Base-by-base conservation (phyloP, 2,888 invertebrate species). In the Chaetoderma sp. region DNA sequence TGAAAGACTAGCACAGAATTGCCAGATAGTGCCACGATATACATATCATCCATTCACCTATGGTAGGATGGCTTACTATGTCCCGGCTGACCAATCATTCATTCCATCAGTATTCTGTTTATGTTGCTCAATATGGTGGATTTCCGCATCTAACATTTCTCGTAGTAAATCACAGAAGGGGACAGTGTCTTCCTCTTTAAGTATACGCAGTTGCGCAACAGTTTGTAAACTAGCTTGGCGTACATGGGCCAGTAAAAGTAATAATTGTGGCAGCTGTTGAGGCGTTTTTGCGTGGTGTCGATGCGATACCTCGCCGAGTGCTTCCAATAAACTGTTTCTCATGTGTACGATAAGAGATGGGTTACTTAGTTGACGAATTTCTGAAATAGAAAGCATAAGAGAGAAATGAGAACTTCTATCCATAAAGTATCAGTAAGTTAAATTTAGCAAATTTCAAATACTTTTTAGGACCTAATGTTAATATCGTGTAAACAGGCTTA, bases 101-200 rank as follows among this genome's bases (percentile, higher is more conserved):
- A n/a, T n/a, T n/a, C n/a, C n/a, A n/a, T n/a, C n/a, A n/a, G n/a
- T n/a, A n/a, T n/a, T n/a, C n/a, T n/a, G n/a, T n/a, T n/a, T n/a
- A n/a, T n/a, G n/a, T 3, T 60, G 25, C 33, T 71, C 73, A 25
- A 61, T 60, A 16, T 63, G 67, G 8, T 68, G 63, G 57, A 68
- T 75, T 68, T 75, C 71, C 54, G 82, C 79, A 47, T 81, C 82
- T 23, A 82, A 61, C 81, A 82, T 82, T 67, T 82, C 82, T 16
- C 75, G 77, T 8, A 82, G 59, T 18, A 82, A 66, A 66, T 81
- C 82, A 73, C 81, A 80, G 69, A 81, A 80, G 6, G 73, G 69
- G 56, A 82, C 80, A 21, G 63, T 63, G 27, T 79, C 82, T 63
- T 80, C 81, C 30, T 65, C 68, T 67, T 82, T 82, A 30, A 80